phyloP scores from a whole-genome alignment of 2,113 vertebrate genomes.

The Seriola dumerili region DNA sequence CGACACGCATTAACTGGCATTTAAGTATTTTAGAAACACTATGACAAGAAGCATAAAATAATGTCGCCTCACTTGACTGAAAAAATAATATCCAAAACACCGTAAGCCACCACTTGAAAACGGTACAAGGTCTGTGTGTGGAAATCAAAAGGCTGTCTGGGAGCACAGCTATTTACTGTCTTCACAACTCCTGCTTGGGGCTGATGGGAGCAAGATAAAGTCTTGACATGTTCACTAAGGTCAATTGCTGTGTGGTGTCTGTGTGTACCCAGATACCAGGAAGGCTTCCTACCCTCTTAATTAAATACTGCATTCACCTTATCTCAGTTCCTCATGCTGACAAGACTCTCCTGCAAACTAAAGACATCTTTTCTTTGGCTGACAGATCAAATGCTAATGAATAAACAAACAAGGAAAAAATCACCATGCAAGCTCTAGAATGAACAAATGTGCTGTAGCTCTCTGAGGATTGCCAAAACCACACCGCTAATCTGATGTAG shows the following conservation, averaged over 20 bases:
- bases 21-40: conserved; percentile 46
- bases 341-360: conserved; percentile 65
- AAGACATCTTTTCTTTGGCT: conserved; percentile 65
- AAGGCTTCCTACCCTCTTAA: conserved; percentile 73
- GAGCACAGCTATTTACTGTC: conserved; percentile 62
- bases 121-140: conserved; percentile 10
- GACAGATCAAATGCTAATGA: conserved; percentile 72
- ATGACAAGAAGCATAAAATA: conserved; percentile 27
- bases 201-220: conserved; percentile 78
- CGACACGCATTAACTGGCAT: conserved; percentile 33
- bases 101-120: conserved; percentile 27
- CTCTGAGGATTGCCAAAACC: conserved; percentile 50
- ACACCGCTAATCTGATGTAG: conserved; percentile 64
- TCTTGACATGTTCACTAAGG: conserved; percentile 77
- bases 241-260: conserved; percentile 76
- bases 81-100: conserved; percentile 20
- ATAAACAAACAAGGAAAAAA: conserved; percentile 73
- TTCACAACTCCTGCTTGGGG: conserved; percentile 60
- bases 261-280: conserved; percentile 67
- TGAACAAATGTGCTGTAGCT: conserved; percentile 48
- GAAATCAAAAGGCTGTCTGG: conserved; percentile 59
- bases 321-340: conserved; percentile 75
- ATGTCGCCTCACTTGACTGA: conserved; percentile 25
- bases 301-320: conserved; percentile 78
- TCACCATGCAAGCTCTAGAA: conserved; percentile 30